Evolutionary conservation across 2,113 vertebrate species (phyloP), one percentile per base, ranked within the genome.

Genomic region (Prochilodus magdalenae): DNA sequence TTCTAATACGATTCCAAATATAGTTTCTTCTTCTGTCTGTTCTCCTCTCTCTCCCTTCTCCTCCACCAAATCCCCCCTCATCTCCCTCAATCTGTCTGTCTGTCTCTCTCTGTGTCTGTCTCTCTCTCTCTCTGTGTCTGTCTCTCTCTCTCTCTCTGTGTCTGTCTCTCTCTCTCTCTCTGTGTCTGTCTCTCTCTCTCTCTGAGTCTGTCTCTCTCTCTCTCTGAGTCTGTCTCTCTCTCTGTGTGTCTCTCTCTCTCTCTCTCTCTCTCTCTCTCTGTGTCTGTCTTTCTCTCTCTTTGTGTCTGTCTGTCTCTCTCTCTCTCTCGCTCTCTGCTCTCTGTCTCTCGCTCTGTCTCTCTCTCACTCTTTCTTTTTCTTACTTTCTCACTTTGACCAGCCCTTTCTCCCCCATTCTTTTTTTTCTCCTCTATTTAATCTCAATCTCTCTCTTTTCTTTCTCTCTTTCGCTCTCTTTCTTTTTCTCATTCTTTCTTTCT

Each of bases 1-100:
- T 36, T 62, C 51, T 79, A 70, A 84, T 84, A 59, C 15, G 10
- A 63, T 55, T 70, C 75, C 47, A 71, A 70, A 77, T 77, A 69
- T 78, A 78, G 62, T 20, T 20, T 2, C 7, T 20, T 20, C 4
- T 24, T 26, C 59, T 11, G 7, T n/a, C n/a, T n/a, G n/a, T n/a
- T n/a, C n/a, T n/a, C n/a, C n/a, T 24, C 33, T 14, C 10, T 16
- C 29, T 33, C 22, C 29, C 53, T 16, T 51, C n/a, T 69, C 47
- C 12, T 15, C 16, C 26, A 1, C 47, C 29, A 20, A n/a, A 12
- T 67, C 26, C 11, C 47, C 12, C 47, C 14, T 30, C 26, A 10
- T 26, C 4, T 70, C 53, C 79, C 8, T 62, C 36, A 7, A 10
- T 62, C 18, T 75, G 14, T 55, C n/a, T 15, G 27, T 49, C 29